phyloP scores from a whole-genome alignment of 2,888 invertebrate species.

The Acrocera orbiculus region DNA sequence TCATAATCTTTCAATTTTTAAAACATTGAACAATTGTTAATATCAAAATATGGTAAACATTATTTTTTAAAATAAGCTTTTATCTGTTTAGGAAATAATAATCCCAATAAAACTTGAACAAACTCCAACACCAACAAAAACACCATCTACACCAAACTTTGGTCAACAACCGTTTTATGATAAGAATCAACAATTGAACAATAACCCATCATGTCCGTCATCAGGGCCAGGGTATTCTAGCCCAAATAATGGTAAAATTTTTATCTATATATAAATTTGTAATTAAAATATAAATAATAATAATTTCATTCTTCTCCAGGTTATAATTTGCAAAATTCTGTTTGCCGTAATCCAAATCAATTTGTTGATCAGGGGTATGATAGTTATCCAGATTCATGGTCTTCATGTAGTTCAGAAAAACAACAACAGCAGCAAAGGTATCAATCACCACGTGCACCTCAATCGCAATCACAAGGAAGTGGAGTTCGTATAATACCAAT shows the following conservation, averaged over 20 bases:
- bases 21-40: too few species aligned
- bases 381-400: constrained; percentile 18
- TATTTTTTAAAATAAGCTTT: too few species aligned
- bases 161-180: constrained; percentile 22
- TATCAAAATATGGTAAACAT: too few species aligned
- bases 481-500: constrained; percentile 44
- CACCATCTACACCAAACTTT: constrained; percentile 18
- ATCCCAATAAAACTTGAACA: constrained; percentile 30
- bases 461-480: constrained; percentile 25
- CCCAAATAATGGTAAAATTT: constrained; percentile 17
- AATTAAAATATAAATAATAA: too few species aligned
- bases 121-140: constrained; percentile 22
- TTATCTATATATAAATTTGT: too few species aligned
- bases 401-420: constrained; percentile 17
- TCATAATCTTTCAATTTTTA: too few species aligned
- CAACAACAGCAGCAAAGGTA: constrained; percentile 16
- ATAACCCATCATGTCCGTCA: constrained; percentile 14
- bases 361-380: constrained; percentile 33
- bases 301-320: constrained; percentile 16
- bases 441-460: constrained; percentile 17
- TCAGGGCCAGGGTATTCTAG: constrained; percentile 12
- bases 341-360: constrained; percentile 31
- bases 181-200: constrained; percentile 17
- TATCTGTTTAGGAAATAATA: constrained; percentile 23
- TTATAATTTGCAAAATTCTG: constrained; percentile 13